Conservation (phyloP, 2,797 vertebrate species). For the Zalophus californianus region DNA sequence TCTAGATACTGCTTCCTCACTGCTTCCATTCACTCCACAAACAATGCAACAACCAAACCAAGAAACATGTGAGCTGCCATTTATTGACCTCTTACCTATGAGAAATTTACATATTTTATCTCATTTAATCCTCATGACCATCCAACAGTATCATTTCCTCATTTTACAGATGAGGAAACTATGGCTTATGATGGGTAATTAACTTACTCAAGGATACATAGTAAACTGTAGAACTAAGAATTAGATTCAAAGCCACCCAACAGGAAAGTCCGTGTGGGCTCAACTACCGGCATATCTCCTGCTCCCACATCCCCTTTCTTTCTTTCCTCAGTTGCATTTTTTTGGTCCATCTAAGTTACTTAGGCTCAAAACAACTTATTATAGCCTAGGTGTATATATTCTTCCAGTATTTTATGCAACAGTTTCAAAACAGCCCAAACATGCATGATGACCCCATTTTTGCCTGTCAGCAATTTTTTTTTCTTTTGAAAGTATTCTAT, state of each 20-base stretch:
- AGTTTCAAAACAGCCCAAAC: conserved; percentile 47
- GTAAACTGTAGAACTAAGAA: background rate
- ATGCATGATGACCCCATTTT: background rate
- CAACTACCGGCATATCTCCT: background rate
- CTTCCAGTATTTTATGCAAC: background rate
- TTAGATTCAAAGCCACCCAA: background rate
- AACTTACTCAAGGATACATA: background rate
- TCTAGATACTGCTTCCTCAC: background rate
- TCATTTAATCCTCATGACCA: background rate
- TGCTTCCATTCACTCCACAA: background rate
- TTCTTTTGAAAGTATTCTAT: conserved; percentile 45
- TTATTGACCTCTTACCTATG: background rate
- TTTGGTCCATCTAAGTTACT: background rate
- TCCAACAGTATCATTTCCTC: background rate
- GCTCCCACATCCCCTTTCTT: background rate
- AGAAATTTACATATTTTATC: background rate
- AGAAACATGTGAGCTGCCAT: background rate
- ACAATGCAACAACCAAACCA: background rate
- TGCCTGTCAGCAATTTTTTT: conserved; percentile 6
- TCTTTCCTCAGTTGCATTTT: background rate
- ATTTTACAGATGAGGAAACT: conserved; percentile 36
- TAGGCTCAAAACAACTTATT: background rate
- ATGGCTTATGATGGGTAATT: background rate
- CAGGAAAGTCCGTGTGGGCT: background rate
- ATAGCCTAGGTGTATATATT: background rate